A percentile compares a stretch with the other conserved stretches of the same genome.
Evolutionary conservation across 2,888 invertebrate genomes (phyloP).

Genomic region (Spisula subtruncata): DNA sequence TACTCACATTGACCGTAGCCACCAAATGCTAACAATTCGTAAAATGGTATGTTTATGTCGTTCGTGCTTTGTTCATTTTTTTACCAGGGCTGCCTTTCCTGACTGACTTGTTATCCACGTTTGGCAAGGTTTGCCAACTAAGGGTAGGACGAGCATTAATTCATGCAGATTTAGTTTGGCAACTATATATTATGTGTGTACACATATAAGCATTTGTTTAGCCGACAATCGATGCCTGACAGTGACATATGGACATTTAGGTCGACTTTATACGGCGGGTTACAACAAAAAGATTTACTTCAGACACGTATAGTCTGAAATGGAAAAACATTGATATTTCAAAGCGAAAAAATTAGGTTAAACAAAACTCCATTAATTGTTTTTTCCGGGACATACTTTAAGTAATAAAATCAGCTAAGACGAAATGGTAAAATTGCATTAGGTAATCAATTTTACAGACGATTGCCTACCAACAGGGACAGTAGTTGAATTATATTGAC

Average conservation of each 20-base stretch:
- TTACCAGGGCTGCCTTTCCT: too few species aligned
- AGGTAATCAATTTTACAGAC: background rate
- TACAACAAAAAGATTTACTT: background rate
- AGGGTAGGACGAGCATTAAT: too few species aligned
- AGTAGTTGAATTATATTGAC: background rate
- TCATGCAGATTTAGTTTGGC: too few species aligned
- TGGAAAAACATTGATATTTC: background rate
- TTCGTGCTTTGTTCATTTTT: too few species aligned
- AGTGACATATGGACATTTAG: background rate
- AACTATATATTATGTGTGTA: background rate
- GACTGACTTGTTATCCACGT: too few species aligned
- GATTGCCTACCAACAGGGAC: background rate
- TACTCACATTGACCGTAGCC: too few species aligned
- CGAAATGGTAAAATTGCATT: background rate
- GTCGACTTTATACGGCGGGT: background rate
- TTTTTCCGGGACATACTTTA: background rate
- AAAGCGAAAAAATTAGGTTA: background rate
- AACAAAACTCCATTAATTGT: background rate
- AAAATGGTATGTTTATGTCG: too few species aligned
- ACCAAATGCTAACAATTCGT: too few species aligned
- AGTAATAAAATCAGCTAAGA: background rate
- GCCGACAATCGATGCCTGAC: background rate
- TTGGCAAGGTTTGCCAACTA: too few species aligned
- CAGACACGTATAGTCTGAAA: background rate
- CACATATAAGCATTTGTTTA: background rate